Percentiles rank a stretch among this genome's conserved stretches.
These are phyloP conservation scores for Brachionus manjavacas DNA, from an alignment of 1,140 invertebrate genomes.

Conservation along the genomic window DNA sequence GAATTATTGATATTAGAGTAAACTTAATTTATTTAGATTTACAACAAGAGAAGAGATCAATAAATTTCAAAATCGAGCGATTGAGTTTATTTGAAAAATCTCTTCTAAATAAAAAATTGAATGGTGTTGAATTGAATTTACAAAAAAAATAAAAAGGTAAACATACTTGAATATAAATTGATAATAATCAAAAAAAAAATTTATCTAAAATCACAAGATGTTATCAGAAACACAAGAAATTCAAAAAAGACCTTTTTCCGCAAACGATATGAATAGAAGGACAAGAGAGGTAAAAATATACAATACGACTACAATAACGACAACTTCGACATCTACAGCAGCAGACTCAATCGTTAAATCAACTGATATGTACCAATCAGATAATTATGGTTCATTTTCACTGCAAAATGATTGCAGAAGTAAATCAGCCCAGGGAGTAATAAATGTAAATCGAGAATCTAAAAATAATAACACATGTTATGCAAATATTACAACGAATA, in stretches of 20 bases:
- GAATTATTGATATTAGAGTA: background rate
- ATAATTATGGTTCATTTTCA: background rate
- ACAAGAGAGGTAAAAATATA: slow-evolving; percentile 11
- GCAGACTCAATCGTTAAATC: background rate
- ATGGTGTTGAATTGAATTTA: background rate
- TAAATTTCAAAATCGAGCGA: background rate
- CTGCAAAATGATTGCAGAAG: background rate
- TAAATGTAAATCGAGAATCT: background rate
- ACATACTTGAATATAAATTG: background rate
- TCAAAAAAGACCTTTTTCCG: background rate
- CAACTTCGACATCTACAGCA: background rate
- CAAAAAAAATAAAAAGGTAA: slow-evolving; percentile 3
- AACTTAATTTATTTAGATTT: background rate
- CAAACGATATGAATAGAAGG: slow-evolving; percentile 21
- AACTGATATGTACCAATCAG: background rate
- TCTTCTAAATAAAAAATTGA: background rate
- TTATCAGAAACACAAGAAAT: slow-evolving; percentile 27
- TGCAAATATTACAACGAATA: slow-evolving; percentile 39
- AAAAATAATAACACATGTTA: background rate
- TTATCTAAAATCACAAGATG: slow-evolving; percentile 10
- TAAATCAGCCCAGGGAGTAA: slow-evolving; percentile 6
- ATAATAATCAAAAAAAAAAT: background rate
- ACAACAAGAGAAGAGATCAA: background rate
- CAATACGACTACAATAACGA: slow-evolving; percentile 26
- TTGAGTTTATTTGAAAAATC: slow-evolving; percentile 28